phyloP scores from a whole-genome alignment of 2,888 invertebrate genomes.

The Drosophila neutralis region DNA sequence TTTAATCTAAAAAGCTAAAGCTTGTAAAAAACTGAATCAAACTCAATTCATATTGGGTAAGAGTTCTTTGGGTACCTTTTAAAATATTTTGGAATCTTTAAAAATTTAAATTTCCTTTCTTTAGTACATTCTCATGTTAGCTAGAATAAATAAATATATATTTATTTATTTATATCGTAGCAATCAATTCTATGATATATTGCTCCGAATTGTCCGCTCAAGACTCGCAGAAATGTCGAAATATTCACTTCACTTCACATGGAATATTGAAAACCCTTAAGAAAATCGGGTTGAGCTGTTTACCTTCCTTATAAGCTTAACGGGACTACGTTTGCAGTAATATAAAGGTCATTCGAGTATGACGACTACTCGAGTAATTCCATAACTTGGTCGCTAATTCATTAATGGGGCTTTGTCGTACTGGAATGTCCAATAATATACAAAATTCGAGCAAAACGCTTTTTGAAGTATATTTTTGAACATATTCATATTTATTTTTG shows the following conservation, averaged over 20 bases:
- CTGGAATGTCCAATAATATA: not conserved
- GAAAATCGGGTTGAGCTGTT: not conserved
- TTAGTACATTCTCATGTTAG: not conserved
- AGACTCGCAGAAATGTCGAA: not conserved
- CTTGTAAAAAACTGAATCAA: not conserved
- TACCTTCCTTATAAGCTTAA: not conserved
- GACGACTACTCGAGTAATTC: not conserved
- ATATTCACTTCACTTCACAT: not conserved
- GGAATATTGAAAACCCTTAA: not conserved
- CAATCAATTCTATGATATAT: not conserved
- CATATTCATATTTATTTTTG: not conserved
- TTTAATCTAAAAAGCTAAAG: no score
- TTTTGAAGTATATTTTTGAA: not conserved
- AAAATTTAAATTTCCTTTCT: rapidly evolving
- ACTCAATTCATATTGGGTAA: not conserved
- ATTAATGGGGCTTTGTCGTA: not conserved
- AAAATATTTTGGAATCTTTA: rapidly evolving
- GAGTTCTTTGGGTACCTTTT: not conserved
- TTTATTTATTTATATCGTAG: not conserved
- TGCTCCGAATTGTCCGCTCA: not conserved
- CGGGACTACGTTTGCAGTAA: not conserved
- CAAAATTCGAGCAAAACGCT: not conserved
- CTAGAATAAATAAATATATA: not conserved
- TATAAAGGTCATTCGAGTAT: not conserved
- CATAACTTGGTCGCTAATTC: not conserved